Evolutionary conservation across 2,888 invertebrate species (phyloP).

Genomic region (Himalopsyche kuldschensis): DNA sequence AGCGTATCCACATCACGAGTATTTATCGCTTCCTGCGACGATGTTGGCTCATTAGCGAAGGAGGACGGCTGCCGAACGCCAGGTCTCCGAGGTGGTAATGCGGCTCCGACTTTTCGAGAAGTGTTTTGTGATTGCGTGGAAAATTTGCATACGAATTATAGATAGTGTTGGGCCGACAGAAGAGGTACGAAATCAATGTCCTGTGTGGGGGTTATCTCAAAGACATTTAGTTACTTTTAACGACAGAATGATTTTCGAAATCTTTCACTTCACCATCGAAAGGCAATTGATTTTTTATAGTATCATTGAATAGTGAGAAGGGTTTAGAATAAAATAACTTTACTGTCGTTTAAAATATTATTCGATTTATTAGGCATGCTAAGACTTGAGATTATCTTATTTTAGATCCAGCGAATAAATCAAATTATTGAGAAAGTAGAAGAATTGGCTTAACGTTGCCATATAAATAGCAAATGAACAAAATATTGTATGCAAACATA

Average conservation of each 20-base stretch:
- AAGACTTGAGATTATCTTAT: too few species aligned
- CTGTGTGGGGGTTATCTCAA: background rate
- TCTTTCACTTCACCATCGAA: background rate
- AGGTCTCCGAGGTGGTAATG: background rate
- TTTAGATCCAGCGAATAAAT: too few species aligned
- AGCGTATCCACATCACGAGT: conserved; percentile 3
- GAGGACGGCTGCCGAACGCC: background rate
- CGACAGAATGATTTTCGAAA: background rate
- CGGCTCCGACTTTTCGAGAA: background rate
- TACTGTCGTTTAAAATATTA: too few species aligned
- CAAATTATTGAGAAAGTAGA: too few species aligned
- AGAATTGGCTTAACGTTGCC: too few species aligned
- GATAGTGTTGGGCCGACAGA: background rate
- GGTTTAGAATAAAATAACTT: too few species aligned
- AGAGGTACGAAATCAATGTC: background rate
- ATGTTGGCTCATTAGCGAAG: conserved; percentile 34
- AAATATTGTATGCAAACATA: too few species aligned
- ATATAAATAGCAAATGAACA: too few species aligned
- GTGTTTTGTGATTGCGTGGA: background rate
- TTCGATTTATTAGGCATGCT: too few species aligned
- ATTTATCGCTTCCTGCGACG: conserved; percentile 37
- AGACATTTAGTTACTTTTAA: background rate
- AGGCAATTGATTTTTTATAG: too few species aligned
- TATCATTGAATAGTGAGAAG: too few species aligned
- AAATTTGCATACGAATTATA: background rate